Percentiles rank a stretch among this genome's conserved stretches.
phyloP scores from a whole-genome alignment of 2,797 vertebrate genomes.

The Acrocephalus scirpaceus region DNA sequence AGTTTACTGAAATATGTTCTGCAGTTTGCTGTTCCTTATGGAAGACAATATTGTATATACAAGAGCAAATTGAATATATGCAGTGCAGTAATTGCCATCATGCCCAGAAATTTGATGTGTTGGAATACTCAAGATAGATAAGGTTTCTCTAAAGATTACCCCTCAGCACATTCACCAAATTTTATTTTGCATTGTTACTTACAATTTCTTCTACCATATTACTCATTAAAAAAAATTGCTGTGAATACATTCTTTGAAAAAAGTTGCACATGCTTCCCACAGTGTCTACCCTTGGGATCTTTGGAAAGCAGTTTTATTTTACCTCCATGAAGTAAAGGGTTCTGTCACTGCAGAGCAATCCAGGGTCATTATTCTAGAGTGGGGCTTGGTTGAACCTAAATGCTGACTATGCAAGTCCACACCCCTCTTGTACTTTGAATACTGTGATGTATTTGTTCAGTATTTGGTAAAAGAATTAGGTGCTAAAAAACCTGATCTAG shows the following conservation, averaged over 20 bases:
- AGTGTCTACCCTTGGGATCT: constrained; percentile 29
- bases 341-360: neutral
- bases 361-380: constrained; percentile 9
- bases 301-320: constrained; percentile 57
- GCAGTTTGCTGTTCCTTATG: constrained; percentile 33
- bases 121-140: constrained; percentile 65
- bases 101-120: constrained; percentile 44
- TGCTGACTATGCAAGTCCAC: constrained; percentile 48
- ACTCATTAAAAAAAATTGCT: neutral
- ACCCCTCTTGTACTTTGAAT: neutral
- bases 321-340: neutral
- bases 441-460: neutral
- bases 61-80: constrained; percentile 64
- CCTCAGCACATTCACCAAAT: constrained; percentile 63
- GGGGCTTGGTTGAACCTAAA: neutral
- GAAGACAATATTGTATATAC: constrained; percentile 65
- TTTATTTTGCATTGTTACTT: constrained; percentile 70
- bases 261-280: constrained; percentile 8
- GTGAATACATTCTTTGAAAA: constrained; percentile 56
- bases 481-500: constrained; percentile 17
- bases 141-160: constrained; percentile 65
- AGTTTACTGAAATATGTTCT: constrained; percentile 51
- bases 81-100: constrained; percentile 41
- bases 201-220: constrained; percentile 44
- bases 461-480: constrained; percentile 33